A percentile compares a stretch with the other conserved stretches of the same genome.
phyloP scores from a whole-genome alignment of 2,888 invertebrate species.

The Drosophila algonquin region DNA sequence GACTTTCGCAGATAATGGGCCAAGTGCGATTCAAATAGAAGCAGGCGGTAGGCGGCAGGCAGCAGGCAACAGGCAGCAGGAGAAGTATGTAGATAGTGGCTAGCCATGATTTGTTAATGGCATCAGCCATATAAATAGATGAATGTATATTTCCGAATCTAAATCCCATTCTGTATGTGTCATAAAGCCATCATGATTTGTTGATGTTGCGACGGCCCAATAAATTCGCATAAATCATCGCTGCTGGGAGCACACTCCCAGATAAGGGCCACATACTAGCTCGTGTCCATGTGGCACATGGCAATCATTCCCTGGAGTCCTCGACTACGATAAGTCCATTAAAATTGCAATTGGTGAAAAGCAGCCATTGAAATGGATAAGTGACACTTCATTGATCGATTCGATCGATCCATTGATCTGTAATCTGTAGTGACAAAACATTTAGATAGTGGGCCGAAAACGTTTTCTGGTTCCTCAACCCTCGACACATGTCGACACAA shows the following conservation, averaged over 20 bases:
- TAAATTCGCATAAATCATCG: conserved; percentile 14
- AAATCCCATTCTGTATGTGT: conserved; percentile 1
- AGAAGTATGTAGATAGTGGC: conserved; percentile 9
- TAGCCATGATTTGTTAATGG: conserved; percentile 3
- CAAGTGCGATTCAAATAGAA: conserved; percentile 9
- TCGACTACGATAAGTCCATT: not conserved
- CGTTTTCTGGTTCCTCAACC: not conserved
- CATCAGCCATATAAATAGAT: not conserved
- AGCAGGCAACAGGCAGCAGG: not conserved
- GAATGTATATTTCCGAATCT: conserved; percentile 4
- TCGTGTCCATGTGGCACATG: not conserved
- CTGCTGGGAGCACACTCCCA: not conserved
- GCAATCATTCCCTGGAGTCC: not conserved
- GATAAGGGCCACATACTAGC: conserved; percentile 15
- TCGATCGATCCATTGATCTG: conserved; percentile 31
- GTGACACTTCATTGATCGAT: no score
- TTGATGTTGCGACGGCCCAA: not conserved
- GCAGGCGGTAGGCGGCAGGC: not conserved
- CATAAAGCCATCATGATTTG: conserved; percentile 28
- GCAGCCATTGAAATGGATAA: conserved; percentile 3
- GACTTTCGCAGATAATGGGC: conserved; percentile 21
- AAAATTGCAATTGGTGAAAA: not conserved
- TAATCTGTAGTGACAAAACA: conserved; percentile 19
- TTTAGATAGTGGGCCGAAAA: conserved; percentile 29
- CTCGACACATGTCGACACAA: not conserved